phyloP scores from a whole-genome alignment of 2,888 invertebrate genomes.

The Fragum whitleyi region DNA sequence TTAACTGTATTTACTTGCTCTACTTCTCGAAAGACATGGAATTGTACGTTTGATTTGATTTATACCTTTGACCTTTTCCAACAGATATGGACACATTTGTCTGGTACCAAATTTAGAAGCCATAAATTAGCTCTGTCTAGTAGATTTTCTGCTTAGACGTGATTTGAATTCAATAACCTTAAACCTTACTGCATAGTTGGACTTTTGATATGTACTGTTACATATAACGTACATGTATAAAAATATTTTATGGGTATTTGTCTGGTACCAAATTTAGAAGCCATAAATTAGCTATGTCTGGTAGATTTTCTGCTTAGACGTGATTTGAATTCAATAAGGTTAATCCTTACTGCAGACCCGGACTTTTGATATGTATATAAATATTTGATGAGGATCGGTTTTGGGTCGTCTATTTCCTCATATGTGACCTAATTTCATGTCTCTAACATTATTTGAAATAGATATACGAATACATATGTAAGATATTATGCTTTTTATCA shows the following conservation, averaged over 20 bases:
- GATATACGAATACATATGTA: too few relatives aligned
- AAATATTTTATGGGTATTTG: too few relatives aligned
- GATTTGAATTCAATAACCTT: constrained; percentile 4
- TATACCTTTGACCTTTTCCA: neutral
- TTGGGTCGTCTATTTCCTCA: too few relatives aligned
- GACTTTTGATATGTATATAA: too few relatives aligned
- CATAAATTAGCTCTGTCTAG: neutral
- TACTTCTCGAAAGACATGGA: too few relatives aligned
- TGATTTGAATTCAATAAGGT: neutral
- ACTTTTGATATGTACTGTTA: too few relatives aligned
- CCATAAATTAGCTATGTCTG: neutral
- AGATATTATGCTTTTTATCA: constrained; percentile 5
- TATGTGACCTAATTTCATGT: too few relatives aligned
- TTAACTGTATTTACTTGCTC: too few relatives aligned
- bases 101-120: neutral
- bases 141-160: neutral
- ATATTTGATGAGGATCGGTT: too few relatives aligned
- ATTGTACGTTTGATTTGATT: too few relatives aligned
- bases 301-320: neutral
- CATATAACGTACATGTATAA: too few relatives aligned
- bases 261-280: neutral
- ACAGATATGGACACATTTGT: neutral
- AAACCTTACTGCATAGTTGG: neutral
- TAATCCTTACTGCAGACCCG: neutral
- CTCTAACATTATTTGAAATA: too few relatives aligned